Conservation (phyloP, 2,797 vertebrate species). For the Lindbergichthys nudifrons region DNA sequence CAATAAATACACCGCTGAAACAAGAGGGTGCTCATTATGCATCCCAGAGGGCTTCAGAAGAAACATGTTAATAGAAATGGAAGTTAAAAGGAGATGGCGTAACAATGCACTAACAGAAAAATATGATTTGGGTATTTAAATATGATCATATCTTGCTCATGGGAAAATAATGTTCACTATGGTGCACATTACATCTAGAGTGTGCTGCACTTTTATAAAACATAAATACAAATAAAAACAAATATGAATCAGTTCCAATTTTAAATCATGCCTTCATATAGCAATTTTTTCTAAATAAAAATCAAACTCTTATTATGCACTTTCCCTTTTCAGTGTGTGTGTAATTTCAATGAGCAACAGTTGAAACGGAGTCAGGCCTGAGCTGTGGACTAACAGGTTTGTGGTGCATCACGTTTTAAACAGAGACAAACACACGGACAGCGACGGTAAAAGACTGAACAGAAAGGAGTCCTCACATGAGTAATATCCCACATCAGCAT, state of each 20-base stretch:
- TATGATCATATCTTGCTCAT: not conserved
- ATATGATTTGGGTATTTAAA: not conserved
- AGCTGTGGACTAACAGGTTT: not conserved
- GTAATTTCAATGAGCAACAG: not conserved
- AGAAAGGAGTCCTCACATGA: conserved; percentile 79
- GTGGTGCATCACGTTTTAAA: no score
- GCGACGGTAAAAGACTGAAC: not conserved
- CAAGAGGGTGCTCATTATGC: conserved; percentile 3
- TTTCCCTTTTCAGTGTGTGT: not conserved
- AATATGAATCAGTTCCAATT: no score
- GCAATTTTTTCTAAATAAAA: not conserved
- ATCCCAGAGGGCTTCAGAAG: not conserved
- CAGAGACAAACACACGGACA: not conserved
- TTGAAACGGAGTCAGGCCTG: conserved; percentile 2
- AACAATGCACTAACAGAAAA: no score
- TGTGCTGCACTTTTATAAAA: no score
- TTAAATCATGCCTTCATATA: not conserved
- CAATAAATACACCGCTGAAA: conserved; percentile 57
- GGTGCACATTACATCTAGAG: no score
- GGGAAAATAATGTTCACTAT: not conserved
- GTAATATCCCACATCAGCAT: conserved; percentile 85
- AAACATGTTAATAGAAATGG: not conserved
- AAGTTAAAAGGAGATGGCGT: not conserved
- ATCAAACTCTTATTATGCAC: not conserved
- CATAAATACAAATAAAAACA: no score